phyloP scores from a whole-genome alignment of 2,113 vertebrate genomes.

The Gnathonemus longibarbis region DNA sequence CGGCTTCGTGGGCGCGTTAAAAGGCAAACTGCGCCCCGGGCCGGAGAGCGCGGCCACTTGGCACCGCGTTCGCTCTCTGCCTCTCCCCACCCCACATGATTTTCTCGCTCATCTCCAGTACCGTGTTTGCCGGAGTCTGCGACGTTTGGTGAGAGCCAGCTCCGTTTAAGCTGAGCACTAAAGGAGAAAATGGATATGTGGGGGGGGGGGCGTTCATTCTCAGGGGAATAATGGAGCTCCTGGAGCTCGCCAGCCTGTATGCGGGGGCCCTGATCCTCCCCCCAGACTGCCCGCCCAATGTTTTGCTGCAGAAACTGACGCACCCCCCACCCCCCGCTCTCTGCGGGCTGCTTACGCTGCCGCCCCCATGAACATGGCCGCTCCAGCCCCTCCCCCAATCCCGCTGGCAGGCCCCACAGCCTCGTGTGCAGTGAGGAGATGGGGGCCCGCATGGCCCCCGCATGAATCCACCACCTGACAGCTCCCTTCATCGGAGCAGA shows the following conservation, averaged over 20 bases:
- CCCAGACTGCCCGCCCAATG: background rate
- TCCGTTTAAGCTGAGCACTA: background rate
- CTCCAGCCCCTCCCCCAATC: background rate
- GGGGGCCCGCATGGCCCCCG: background rate
- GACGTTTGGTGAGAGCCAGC: background rate
- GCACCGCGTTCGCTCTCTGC: background rate
- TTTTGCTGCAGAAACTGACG: background rate
- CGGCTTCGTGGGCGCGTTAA: background rate
- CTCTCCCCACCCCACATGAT: background rate
- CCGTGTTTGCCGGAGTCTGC: background rate
- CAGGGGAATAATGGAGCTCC: background rate
- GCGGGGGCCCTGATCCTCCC: background rate
- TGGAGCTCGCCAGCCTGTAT: background rate
- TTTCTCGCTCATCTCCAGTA: background rate
- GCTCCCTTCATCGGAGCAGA: background rate
- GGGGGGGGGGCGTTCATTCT: background rate
- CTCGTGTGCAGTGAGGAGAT: background rate
- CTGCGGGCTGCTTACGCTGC: background rate
- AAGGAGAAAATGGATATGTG: background rate
- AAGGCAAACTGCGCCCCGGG: background rate
- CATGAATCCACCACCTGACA: background rate
- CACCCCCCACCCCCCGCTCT: background rate
- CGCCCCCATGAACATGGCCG: background rate
- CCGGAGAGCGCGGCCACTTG: background rate
- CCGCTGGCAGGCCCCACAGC: background rate